A percentile compares a stretch with the other conserved stretches of the same genome.
Conservation (phyloP, 2,797 vertebrate species). For the Gadopsis marmoratus region DNA sequence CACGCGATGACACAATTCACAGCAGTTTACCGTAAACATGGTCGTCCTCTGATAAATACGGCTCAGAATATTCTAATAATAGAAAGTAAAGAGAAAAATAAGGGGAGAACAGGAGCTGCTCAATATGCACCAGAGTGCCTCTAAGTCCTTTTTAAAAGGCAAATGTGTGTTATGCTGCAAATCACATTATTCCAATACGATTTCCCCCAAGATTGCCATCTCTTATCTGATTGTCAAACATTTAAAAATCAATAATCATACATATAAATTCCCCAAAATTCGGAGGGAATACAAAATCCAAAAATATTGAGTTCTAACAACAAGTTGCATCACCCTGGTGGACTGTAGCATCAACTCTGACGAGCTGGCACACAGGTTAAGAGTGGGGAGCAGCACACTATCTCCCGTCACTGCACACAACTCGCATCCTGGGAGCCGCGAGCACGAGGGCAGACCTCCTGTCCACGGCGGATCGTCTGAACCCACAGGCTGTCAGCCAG, state of each 20-base stretch:
- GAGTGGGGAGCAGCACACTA: background rate
- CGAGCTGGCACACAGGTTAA: background rate
- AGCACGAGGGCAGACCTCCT: constrained; percentile 5
- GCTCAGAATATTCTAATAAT: background rate
- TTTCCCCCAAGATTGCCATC: background rate
- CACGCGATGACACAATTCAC: background rate
- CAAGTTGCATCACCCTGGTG: background rate
- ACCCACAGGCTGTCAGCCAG: constrained; percentile 18
- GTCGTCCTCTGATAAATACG: background rate
- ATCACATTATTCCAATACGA: background rate
- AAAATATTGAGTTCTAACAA: constrained; percentile 5
- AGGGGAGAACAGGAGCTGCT: background rate
- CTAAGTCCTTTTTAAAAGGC: constrained; percentile 15
- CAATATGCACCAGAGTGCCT: constrained; percentile 6
- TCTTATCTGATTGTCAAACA: background rate
- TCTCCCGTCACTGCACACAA: background rate
- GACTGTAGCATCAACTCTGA: constrained; percentile 3
- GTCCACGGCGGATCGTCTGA: constrained; percentile 17
- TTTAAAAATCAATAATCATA: background rate
- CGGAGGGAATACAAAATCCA: background rate
- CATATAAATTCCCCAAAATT: constrained; percentile 1
- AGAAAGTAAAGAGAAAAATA: background rate
- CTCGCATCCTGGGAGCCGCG: background rate
- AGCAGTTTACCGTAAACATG: background rate
- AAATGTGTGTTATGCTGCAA: constrained; percentile 3